Percentiles rank a stretch among this genome's conserved stretches.
These are phyloP conservation scores for Hoplias malabaricus DNA, from an alignment of 2,113 vertebrate genomes.

Conservation along the genomic window DNA sequence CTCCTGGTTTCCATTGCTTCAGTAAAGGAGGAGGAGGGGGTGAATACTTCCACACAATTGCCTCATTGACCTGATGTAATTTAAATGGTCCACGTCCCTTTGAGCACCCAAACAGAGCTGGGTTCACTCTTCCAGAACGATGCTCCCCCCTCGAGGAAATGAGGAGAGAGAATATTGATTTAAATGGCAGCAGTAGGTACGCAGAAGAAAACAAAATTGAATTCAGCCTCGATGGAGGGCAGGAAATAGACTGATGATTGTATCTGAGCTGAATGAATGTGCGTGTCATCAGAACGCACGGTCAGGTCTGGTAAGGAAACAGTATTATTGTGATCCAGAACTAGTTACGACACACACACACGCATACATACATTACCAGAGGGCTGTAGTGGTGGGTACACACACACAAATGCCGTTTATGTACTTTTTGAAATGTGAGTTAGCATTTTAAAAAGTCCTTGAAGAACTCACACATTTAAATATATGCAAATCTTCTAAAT, in stretches of 20 bases:
- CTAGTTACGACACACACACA: too few species aligned
- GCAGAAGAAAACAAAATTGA: neutral
- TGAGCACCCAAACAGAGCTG: constrained; percentile 2
- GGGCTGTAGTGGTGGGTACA: too few species aligned
- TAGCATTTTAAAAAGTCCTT: too few species aligned
- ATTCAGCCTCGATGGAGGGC: neutral
- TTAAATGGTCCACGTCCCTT: constrained; percentile 7
- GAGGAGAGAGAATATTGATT: neutral
- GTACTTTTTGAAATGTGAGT: too few species aligned
- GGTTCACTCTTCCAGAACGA: constrained; percentile 31
- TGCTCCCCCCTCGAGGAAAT: neutral
- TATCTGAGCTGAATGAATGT: neutral
- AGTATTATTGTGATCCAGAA: too few species aligned
- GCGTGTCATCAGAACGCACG: neutral
- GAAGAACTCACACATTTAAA: too few species aligned
- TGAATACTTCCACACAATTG: constrained; percentile 31
- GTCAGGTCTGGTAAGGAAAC: too few species aligned
- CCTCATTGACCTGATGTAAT: constrained; percentile 33
- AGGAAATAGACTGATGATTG: neutral
- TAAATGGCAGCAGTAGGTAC: neutral
- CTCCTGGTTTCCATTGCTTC: neutral
- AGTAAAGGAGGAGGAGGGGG: neutral
- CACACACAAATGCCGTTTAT: too few species aligned
- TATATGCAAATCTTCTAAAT: too few species aligned
- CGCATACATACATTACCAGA: too few species aligned